These are phyloP conservation scores for Pelagia noctiluca DNA, from an alignment of 30 jellyfish, hydroid and myxozoan species.

Conservation along the genomic window DNA sequence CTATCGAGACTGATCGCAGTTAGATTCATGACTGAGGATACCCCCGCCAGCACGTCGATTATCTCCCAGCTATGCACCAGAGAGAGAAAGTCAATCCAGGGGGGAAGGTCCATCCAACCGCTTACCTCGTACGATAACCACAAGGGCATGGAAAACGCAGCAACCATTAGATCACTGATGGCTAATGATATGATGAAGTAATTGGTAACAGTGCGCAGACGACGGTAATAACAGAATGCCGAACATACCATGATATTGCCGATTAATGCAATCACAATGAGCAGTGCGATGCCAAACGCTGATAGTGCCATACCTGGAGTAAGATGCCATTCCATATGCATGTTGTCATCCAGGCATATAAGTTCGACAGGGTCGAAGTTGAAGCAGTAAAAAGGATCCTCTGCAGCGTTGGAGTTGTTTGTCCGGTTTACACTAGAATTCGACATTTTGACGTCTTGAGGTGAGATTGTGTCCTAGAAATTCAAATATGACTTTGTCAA, in stretches of 20 bases:
- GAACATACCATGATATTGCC: constrained; percentile 91
- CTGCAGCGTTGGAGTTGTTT: too few species aligned
- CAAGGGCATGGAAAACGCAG: constrained; percentile 96
- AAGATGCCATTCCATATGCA: constrained; percentile 24
- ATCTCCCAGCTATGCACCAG: constrained; percentile 62
- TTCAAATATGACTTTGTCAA: too few species aligned
- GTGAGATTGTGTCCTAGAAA: too few species aligned
- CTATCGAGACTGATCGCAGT: constrained; percentile 93
- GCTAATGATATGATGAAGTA: constrained; percentile 91
- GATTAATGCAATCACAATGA: constrained; percentile 72
- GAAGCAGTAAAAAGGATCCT: background rate
- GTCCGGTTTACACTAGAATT: too few species aligned
- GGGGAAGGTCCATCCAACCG: constrained; percentile 58
- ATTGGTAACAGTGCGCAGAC: constrained; percentile 79
- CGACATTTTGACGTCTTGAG: too few species aligned
- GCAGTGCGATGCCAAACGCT: constrained; percentile 68
- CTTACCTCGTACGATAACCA: constrained; percentile 82
- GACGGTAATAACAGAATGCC: constrained; percentile 84
- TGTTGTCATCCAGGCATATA: constrained; percentile 4
- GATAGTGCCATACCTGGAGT: constrained; percentile 69
- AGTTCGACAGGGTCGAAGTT: constrained; percentile 1
- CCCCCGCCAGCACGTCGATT: constrained; percentile 84
- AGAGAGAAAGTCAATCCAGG: constrained; percentile 19
- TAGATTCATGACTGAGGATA: constrained; percentile 87
- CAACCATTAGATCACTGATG: constrained; percentile 82